These are phyloP conservation scores for Cisticola juncidis DNA, from an alignment of 2,113 vertebrate genomes.

Conservation along the genomic window DNA sequence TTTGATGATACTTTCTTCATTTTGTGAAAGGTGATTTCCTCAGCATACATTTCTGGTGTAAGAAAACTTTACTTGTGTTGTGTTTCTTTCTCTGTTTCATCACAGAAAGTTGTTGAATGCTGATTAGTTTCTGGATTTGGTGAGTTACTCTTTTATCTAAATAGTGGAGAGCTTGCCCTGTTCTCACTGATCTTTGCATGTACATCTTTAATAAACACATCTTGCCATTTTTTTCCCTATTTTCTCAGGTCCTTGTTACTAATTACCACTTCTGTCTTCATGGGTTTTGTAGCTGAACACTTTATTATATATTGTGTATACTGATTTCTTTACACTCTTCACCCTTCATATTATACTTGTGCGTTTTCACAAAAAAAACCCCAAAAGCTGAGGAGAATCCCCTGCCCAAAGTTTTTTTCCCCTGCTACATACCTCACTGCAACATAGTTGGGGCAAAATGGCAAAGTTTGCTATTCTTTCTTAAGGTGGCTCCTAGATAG, in stretches of 20 bases:
- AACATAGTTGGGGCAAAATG: neutral
- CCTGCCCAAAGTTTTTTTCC: neutral
- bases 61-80: neutral
- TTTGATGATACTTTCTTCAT: neutral
- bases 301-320: fast-evolving
- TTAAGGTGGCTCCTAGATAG: neutral
- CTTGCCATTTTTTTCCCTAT: too few species aligned
- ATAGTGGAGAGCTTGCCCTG: neutral
- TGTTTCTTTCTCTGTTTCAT: neutral
- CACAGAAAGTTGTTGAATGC: neutral
- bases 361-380: neutral
- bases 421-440: fast-evolving
- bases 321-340: neutral
- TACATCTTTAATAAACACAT: neutral
- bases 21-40: neutral
- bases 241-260: neutral
- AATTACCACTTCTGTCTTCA: neutral
- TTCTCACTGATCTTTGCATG: neutral
- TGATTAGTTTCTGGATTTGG: neutral
- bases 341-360: neutral
- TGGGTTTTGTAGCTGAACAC: neutral
- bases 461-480: neutral
- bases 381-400: neutral
- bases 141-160: neutral
- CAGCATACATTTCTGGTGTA: neutral